A percentile compares a stretch with the other conserved stretches of the same genome.
phyloP scores from a whole-genome alignment of 2,113 vertebrate genomes.

The Climacteris rufus region DNA sequence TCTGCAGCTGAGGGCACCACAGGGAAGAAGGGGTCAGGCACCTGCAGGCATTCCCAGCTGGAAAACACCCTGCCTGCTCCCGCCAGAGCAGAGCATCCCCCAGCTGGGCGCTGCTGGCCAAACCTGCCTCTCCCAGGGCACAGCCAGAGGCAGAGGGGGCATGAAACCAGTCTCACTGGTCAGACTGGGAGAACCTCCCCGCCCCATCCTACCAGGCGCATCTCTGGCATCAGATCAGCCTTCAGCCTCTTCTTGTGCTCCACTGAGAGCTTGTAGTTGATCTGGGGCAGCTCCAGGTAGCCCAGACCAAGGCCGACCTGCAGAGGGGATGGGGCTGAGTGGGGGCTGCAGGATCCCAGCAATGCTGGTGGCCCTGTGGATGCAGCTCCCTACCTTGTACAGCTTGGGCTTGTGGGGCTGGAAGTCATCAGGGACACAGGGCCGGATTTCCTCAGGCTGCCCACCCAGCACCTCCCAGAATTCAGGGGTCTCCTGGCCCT shows the following conservation, averaged over 20 bases:
- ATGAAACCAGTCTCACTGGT: background rate
- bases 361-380: accelerated
- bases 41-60: accelerated
- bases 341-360: background rate
- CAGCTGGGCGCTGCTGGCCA: accelerated
- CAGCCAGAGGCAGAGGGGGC: background rate
- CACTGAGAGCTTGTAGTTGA: slow-evolving; percentile 96
- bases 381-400: slow-evolving; percentile 81
- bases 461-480: slow-evolving; percentile 92
- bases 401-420: slow-evolving; percentile 88
- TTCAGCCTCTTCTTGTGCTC: slow-evolving; percentile 92
- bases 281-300: slow-evolving; percentile 96
- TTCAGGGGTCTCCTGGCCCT: slow-evolving; percentile 84
- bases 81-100: background rate
- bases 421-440: slow-evolving; percentile 89
- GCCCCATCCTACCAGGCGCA: slow-evolving; percentile 82
- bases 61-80: background rate
- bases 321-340: background rate
- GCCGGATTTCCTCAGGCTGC: slow-evolving; percentile 88
- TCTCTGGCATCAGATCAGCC: slow-evolving; percentile 87
- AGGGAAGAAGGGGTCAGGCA: background rate
- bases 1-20: slow-evolving; percentile 79
- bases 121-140: background rate
- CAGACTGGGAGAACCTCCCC: background rate
- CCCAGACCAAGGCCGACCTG: slow-evolving; percentile 94